A percentile compares a stretch with the other conserved stretches of the same genome.
phyloP scores from a whole-genome alignment of 2,888 invertebrate species.

The Metopia argyrocephala region DNA sequence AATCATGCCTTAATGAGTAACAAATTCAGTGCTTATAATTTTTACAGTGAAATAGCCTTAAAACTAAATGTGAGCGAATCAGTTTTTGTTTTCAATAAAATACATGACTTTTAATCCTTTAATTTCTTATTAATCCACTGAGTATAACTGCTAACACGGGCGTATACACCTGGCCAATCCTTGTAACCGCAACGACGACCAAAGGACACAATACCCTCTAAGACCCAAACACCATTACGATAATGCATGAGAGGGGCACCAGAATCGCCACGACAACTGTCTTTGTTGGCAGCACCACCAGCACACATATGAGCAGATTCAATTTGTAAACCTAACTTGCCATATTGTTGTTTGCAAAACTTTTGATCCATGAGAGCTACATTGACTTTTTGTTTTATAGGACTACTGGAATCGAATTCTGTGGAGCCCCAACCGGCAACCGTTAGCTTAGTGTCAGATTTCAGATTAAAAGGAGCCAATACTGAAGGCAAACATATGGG shows the following conservation, averaged over 20 bases:
- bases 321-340: conserved; percentile 70
- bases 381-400: conserved; percentile 80
- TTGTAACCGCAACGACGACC: conserved; percentile 83
- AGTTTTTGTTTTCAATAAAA: conserved; percentile 10
- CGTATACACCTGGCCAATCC: conserved; percentile 84
- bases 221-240: conserved; percentile 80
- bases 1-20: conserved; percentile 40
- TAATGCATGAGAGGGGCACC: conserved; percentile 86
- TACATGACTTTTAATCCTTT: conserved; percentile 3
- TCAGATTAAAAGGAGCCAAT: conserved; percentile 58
- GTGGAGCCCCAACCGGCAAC: conserved; percentile 84
- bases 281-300: conserved; percentile 83
- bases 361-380: conserved; percentile 79
- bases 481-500: conserved; percentile 82
- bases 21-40: neutral
- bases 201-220: conserved; percentile 84
- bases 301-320: conserved; percentile 82
- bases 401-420: conserved; percentile 77
- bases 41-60: conserved; percentile 4
- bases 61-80: conserved; percentile 18
- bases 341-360: conserved; percentile 78
- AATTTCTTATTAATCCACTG: conserved; percentile 79
- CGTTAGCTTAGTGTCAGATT: conserved; percentile 72
- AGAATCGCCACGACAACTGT: conserved; percentile 87
- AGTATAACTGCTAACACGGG: conserved; percentile 81